A percentile compares a stretch with the other conserved stretches of the same genome.
Conservation (phyloP, 2,113 vertebrate genomes). For the Syrrhaptes paradoxus region DNA sequence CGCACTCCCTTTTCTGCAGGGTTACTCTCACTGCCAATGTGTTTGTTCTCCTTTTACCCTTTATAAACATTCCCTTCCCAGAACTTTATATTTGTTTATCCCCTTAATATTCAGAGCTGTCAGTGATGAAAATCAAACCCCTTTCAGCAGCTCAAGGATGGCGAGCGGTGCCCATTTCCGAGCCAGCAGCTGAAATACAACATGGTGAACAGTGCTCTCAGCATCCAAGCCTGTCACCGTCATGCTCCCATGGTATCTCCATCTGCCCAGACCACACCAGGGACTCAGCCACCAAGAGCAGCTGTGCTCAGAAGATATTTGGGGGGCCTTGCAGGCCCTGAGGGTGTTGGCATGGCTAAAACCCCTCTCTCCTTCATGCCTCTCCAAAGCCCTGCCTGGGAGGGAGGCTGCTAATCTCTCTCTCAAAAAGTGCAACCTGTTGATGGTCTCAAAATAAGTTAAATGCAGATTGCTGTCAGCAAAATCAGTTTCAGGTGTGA, state of each 20-base stretch:
- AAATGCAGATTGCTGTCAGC: neutral
- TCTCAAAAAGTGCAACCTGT: neutral
- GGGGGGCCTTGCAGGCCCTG: neutral
- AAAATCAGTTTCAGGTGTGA: neutral
- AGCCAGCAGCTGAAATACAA: neutral
- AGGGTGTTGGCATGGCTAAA: neutral
- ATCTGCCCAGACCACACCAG: rapidly evolving
- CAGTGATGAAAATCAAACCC: slow-evolving; percentile 22
- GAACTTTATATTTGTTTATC: neutral
- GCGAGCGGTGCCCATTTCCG: neutral
- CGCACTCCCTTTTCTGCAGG: neutral
- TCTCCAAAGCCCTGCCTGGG: neutral
- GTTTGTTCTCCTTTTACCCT: neutral
- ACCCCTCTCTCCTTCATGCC: rapidly evolving
- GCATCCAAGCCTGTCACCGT: neutral
- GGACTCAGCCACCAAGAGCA: neutral
- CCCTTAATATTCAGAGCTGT: slow-evolving; percentile 28
- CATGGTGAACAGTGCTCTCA: neutral
- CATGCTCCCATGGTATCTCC: neutral
- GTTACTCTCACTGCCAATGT: neutral
- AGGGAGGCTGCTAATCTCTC: neutral
- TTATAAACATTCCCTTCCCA: neutral
- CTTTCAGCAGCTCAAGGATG: neutral
- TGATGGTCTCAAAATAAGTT: neutral
- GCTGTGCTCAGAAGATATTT: neutral